Evolutionary conservation across 2,797 vertebrate genomes (phyloP).

Genomic region (Microctenopoma stevenorrisi): DNA sequence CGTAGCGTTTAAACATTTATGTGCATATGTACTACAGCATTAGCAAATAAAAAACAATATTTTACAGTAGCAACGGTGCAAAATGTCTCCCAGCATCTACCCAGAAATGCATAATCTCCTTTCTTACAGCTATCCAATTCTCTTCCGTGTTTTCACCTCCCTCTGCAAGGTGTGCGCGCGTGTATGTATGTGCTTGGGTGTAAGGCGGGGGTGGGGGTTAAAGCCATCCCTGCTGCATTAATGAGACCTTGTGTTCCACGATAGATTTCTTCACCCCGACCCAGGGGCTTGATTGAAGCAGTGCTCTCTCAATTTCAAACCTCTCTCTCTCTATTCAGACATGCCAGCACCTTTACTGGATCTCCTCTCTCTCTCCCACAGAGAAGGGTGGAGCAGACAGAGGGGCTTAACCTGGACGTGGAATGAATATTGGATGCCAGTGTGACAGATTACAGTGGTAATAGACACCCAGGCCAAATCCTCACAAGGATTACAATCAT

Average conservation of each 20-base stretch:
- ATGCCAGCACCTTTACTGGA: conserved; percentile 58
- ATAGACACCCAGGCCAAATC: conserved; percentile 85
- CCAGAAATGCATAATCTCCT: conserved; percentile 36
- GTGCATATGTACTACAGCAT: no score
- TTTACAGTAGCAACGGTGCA: conserved; percentile 9
- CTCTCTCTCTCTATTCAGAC: conserved; percentile 33
- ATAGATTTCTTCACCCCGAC: conserved; percentile 73
- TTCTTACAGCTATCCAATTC: conserved; percentile 32
- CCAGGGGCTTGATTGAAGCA: conserved; percentile 80
- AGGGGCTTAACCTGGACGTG: conserved; percentile 82
- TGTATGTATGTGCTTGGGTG: conserved; percentile 17
- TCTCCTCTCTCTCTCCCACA: conserved; percentile 49
- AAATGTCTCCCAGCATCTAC: conserved; percentile 19
- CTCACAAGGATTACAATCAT: conserved; percentile 81
- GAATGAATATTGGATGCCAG: conserved; percentile 80
- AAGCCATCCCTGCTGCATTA: conserved; percentile 74
- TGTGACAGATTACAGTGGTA: conserved; percentile 83
- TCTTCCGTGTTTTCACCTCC: conserved; percentile 28
- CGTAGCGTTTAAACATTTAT: no score
- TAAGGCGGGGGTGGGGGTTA: conserved; percentile 53
- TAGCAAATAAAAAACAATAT: background rate
- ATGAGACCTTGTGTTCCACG: conserved; percentile 74
- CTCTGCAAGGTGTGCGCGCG: conserved; percentile 21
- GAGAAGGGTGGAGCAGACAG: conserved; percentile 75
- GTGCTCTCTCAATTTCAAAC: conserved; percentile 76